A percentile compares a stretch with the other conserved stretches of the same genome.
phyloP scores from a whole-genome alignment of 2,113 vertebrate genomes.

The Dicentrarchus labrax region DNA sequence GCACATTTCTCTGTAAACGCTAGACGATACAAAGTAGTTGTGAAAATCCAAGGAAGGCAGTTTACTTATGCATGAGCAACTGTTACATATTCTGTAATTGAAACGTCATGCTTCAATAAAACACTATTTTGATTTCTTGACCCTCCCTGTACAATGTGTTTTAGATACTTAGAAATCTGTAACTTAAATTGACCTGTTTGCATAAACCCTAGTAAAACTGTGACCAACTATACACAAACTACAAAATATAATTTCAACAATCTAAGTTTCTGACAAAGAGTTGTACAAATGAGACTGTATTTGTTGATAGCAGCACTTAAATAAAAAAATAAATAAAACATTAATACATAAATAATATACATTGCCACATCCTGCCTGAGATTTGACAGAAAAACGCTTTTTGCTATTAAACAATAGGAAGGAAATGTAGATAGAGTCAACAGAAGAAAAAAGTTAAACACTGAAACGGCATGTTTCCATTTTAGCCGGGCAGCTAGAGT shows the following conservation, averaged over 20 bases:
- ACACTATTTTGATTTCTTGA: neutral
- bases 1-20: neutral
- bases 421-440: conserved; percentile 30
- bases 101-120: neutral
- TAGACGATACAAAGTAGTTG: neutral
- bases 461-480: conserved; percentile 78
- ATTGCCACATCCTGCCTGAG: conserved; percentile 7
- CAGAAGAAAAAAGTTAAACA: conserved; percentile 29
- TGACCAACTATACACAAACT: neutral
- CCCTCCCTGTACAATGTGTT: neutral
- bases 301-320: neutral
- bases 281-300: neutral
- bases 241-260: neutral
- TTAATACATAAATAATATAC: conserved; percentile 6
- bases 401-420: conserved; percentile 27
- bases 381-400: conserved; percentile 40
- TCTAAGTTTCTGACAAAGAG: too few species aligned
- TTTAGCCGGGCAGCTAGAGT: conserved; percentile 68
- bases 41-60: neutral
- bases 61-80: neutral
- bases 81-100: neutral
- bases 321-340: neutral
- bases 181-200: neutral
- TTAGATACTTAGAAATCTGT: neutral
- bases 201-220: neutral